Evolutionary conservation across 2,797 vertebrate species (phyloP).

Genomic region (Argya squamiceps): DNA sequence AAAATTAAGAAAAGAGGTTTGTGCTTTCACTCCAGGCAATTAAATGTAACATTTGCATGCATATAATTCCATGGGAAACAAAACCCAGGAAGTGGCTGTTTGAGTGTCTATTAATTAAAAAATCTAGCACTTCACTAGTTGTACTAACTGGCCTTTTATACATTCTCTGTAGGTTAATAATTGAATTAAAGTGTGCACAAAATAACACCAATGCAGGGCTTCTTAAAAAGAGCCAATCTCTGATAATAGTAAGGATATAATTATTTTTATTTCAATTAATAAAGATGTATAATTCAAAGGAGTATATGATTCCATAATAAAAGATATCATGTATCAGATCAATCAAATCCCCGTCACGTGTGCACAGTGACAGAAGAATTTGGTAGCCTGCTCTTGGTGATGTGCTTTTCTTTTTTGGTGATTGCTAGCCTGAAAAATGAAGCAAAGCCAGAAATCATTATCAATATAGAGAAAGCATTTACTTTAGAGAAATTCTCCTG

Average conservation of each 20-base stretch:
- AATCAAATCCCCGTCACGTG: background rate
- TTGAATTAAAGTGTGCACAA: constrained; percentile 29
- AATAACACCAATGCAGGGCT: background rate
- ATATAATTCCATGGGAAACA: constrained; percentile 43
- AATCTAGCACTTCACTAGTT: constrained; percentile 4
- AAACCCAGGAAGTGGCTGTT: constrained; percentile 21
- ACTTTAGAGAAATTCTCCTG: background rate
- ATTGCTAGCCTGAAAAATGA: background rate
- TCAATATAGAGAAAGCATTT: background rate
- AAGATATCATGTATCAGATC: background rate
- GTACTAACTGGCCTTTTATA: constrained; percentile 14
- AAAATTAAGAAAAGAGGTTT: constrained; percentile 26
- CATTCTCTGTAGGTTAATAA: constrained; percentile 40
- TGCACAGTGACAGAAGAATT: background rate
- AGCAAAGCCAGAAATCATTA: background rate
- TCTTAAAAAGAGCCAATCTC: background rate
- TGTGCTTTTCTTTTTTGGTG: background rate
- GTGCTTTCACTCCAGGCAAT: constrained; percentile 17
- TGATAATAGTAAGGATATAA: background rate
- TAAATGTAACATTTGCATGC: constrained; percentile 43
- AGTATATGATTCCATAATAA: background rate
- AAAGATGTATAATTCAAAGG: background rate
- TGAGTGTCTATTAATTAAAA: constrained; percentile 42
- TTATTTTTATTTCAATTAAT: background rate
- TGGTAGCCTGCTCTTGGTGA: background rate